These are phyloP conservation scores for Gymnorhina tibicen DNA, from an alignment of 2,113 vertebrate species.

Conservation along the genomic window DNA sequence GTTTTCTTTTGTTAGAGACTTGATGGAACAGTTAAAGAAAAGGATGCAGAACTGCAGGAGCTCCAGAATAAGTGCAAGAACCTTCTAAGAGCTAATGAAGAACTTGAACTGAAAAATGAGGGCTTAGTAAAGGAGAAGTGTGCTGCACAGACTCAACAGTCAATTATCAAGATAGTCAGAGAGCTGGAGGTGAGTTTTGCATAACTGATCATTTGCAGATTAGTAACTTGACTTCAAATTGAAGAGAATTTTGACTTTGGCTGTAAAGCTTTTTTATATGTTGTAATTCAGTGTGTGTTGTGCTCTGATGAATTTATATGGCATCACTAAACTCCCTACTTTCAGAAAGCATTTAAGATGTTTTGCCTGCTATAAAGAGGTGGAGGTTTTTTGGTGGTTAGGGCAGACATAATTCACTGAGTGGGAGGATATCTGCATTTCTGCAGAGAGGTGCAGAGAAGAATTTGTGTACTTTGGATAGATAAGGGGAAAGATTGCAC, in stretches of 20 bases:
- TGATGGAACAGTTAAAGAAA: constrained; percentile 78
- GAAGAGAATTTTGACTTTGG: neutral
- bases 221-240: neutral
- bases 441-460: neutral
- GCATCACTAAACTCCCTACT: neutral
- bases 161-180: constrained; percentile 74
- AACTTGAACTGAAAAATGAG: constrained; percentile 79
- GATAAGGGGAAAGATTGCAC: neutral
- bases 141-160: constrained; percentile 78
- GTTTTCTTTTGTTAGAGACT: constrained; percentile 75
- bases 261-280: neutral
- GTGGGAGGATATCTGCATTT: neutral
- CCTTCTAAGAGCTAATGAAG: constrained; percentile 78
- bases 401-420: neutral
- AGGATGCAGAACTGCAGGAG: constrained; percentile 82
- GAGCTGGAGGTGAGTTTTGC: constrained; percentile 79
- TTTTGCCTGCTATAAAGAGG: neutral
- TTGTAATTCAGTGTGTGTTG: neutral
- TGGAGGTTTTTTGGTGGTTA: neutral
- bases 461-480: neutral
- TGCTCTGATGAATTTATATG: neutral
- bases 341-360: neutral
- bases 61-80: constrained; percentile 77
- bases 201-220: neutral
- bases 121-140: constrained; percentile 79